phyloP scores from a whole-genome alignment of 2,113 vertebrate species.

The Tichodroma muraria region DNA sequence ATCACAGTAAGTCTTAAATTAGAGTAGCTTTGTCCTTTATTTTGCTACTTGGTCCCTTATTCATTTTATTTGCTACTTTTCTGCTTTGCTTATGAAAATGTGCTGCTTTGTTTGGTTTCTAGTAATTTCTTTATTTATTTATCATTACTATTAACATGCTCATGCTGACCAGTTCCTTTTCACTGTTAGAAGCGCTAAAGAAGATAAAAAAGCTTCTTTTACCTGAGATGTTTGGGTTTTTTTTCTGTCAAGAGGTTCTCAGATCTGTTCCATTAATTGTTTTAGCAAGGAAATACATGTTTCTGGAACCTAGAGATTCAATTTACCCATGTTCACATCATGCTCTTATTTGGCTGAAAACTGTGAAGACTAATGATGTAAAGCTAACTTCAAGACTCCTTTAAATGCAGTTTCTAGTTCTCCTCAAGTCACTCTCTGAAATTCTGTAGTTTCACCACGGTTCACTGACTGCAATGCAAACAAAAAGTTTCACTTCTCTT shows the following conservation, averaged over 20 bases:
- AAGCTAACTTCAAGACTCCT: background rate
- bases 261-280: background rate
- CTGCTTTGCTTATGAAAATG: background rate
- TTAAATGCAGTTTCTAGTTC: background rate
- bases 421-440: background rate
- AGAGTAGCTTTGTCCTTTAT: background rate
- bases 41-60: background rate
- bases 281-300: background rate
- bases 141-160: background rate
- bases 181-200: background rate
- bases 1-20: background rate
- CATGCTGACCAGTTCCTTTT: background rate
- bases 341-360: background rate
- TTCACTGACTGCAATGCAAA: background rate
- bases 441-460: background rate
- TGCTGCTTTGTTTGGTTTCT: background rate
- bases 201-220: background rate
- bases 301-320: background rate
- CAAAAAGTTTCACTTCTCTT: background rate
- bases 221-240: rapidly evolving
- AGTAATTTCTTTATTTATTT: background rate
- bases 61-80: background rate
- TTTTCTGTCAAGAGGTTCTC: background rate
- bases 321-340: rapidly evolving
- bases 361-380: background rate